Conservation (phyloP, 2,888 invertebrate genomes). For the Chouioia cunea region DNA sequence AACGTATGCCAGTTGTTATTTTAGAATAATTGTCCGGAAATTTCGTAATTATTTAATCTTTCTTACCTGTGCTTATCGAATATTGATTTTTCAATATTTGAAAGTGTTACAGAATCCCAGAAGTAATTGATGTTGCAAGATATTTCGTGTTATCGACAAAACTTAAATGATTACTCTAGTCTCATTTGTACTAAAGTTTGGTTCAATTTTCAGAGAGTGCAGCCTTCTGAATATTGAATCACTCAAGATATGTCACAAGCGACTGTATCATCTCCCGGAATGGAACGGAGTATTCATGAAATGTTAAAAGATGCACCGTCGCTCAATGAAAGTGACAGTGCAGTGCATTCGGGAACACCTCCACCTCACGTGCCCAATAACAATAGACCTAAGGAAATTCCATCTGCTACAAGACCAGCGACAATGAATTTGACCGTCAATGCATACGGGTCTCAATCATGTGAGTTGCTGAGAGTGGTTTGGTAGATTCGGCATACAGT, state of each 20-base stretch:
- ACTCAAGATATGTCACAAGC: conserved; percentile 51
- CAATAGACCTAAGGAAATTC: conserved; percentile 65
- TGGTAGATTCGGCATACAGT: not conserved
- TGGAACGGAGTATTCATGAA: conserved; percentile 84
- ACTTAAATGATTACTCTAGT: not conserved
- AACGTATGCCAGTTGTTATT: no score
- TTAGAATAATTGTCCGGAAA: no score
- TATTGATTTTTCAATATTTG: no score
- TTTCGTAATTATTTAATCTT: no score
- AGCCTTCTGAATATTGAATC: no score
- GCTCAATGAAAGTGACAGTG: conserved; percentile 81
- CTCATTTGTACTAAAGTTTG: conserved; percentile 10
- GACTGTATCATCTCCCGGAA: conserved; percentile 53
- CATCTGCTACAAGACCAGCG: conserved; percentile 72
- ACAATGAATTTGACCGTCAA: conserved; percentile 79
- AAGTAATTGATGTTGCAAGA: no score
- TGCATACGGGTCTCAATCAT: conserved; percentile 72
- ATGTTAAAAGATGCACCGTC: conserved; percentile 88
- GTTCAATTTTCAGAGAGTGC: no score
- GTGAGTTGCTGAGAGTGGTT: conserved; percentile 51
- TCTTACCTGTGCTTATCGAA: no score
- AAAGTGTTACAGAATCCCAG: no score
- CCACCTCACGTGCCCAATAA: conserved; percentile 68
- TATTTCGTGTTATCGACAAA: no score
- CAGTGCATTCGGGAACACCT: conserved; percentile 82